A percentile compares a stretch with the other conserved stretches of the same genome.
Conservation (phyloP, 2,888 invertebrate species). For the Syrista parreyssii region DNA sequence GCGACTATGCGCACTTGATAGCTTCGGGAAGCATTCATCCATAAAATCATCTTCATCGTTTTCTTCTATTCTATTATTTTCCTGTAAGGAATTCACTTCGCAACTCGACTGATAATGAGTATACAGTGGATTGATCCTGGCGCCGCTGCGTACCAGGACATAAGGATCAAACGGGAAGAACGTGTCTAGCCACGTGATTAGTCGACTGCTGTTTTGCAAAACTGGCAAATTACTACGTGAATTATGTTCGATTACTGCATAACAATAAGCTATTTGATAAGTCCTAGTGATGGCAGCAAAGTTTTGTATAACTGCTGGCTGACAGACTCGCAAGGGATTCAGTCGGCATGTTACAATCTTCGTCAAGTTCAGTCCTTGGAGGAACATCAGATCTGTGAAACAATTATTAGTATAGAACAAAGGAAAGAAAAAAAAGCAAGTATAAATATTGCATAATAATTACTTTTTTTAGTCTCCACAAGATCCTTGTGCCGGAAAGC, state of each 20-base stretch:
- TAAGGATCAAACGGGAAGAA: slow-evolving; percentile 96
- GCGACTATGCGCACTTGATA: not conserved
- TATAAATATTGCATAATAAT: slow-evolving; percentile 53
- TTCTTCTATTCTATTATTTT: slow-evolving; percentile 24
- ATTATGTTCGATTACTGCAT: slow-evolving; percentile 89
- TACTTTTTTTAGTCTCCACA: slow-evolving; percentile 81
- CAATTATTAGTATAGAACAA: slow-evolving; percentile 24
- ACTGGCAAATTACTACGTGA: slow-evolving; percentile 72
- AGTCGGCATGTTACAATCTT: slow-evolving; percentile 86
- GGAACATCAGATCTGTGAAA: slow-evolving; percentile 79
- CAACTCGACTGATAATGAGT: slow-evolving; percentile 67
- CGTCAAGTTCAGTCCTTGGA: slow-evolving; percentile 85
- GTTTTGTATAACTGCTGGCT: slow-evolving; percentile 79
- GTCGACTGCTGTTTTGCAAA: slow-evolving; percentile 68
- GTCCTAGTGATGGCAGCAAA: slow-evolving; percentile 85
- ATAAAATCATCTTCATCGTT: slow-evolving; percentile 44
- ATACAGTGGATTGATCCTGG: slow-evolving; percentile 66
- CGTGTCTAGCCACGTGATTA: slow-evolving; percentile 69
- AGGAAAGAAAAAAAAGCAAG: not conserved
- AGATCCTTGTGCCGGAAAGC: slow-evolving; percentile 90
- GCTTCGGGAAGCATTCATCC: slow-evolving; percentile 53
- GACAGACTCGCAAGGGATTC: slow-evolving; percentile 89
- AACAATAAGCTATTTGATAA: slow-evolving; percentile 93
- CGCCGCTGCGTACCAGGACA: slow-evolving; percentile 72
- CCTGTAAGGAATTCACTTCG: slow-evolving; percentile 37